A percentile compares a stretch with the other conserved stretches of the same genome.
phyloP scores from a whole-genome alignment of 2,113 vertebrate genomes.

The Ifrita kowaldi region DNA sequence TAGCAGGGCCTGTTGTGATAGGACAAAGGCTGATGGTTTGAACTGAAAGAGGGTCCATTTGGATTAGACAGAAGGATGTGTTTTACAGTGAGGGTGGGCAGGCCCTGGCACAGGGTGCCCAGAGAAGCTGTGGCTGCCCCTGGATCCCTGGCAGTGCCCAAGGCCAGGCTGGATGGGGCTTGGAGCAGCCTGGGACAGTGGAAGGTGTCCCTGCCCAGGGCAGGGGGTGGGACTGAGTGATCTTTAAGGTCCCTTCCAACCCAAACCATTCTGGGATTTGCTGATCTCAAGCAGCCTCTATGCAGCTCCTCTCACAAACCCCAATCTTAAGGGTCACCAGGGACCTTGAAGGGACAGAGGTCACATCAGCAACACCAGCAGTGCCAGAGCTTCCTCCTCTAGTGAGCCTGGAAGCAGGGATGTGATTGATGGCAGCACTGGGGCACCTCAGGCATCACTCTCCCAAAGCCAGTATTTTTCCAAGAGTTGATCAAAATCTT shows the following conservation, averaged over 20 bases:
- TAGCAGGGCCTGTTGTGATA: background rate
- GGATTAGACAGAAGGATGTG: background rate
- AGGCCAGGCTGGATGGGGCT: accelerated
- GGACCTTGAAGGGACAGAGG: background rate
- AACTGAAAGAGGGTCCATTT: background rate
- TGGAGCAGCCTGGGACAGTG: accelerated
- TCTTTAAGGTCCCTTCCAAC: background rate
- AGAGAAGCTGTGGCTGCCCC: background rate
- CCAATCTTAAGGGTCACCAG: background rate
- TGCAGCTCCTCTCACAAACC: background rate
- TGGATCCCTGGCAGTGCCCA: background rate
- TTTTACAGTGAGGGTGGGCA: accelerated
- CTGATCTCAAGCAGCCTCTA: too few species aligned
- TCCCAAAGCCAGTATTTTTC: background rate
- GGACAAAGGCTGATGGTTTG: background rate
- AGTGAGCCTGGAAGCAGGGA: background rate
- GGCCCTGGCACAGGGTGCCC: background rate
- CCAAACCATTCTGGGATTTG: background rate
- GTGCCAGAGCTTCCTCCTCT: background rate
- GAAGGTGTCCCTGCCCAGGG: background rate
- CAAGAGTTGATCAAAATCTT: slow-evolving; percentile 2
- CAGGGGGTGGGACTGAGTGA: background rate
- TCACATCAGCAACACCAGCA: background rate
- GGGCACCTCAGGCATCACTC: background rate
- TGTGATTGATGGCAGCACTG: background rate